phyloP scores from a whole-genome alignment of 2,888 invertebrate genomes.

The Petrolisthes cinctipes region DNA sequence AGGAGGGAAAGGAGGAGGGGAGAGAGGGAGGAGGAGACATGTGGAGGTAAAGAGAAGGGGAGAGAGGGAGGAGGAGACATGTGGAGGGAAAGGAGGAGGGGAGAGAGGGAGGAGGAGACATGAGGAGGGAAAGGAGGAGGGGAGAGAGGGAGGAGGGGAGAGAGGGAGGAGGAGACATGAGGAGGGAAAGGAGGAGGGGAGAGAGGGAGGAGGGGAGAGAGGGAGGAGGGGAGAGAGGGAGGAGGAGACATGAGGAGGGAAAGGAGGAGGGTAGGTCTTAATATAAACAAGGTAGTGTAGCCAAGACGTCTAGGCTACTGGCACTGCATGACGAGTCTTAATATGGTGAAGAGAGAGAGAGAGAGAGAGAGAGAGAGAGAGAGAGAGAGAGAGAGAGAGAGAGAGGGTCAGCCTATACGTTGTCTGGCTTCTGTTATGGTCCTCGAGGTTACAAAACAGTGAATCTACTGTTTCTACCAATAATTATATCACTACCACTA shows the following conservation, averaged over 20 bases:
- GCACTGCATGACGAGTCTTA: too few species aligned
- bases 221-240: neutral
- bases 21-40: neutral
- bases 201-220: neutral
- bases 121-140: neutral
- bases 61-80: neutral
- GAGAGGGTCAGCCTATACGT: too few species aligned
- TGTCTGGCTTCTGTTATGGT: too few species aligned
- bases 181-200: neutral
- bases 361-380: too few species aligned
- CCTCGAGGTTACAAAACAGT: too few species aligned
- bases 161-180: neutral
- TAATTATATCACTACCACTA: too few species aligned
- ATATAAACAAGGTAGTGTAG: neutral
- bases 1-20: neutral
- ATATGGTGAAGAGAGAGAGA: too few species aligned
- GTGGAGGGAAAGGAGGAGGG: neutral
- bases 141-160: neutral
- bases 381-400: too few species aligned
- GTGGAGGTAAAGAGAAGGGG: neutral
- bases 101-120: neutral
- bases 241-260: too few species aligned
- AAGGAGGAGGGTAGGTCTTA: neutral
- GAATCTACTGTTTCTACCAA: too few species aligned
- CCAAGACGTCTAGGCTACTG: too few species aligned